These are phyloP conservation scores for Neodiprion fabricii DNA, from an alignment of 1,140 invertebrate species.

Conservation along the genomic window DNA sequence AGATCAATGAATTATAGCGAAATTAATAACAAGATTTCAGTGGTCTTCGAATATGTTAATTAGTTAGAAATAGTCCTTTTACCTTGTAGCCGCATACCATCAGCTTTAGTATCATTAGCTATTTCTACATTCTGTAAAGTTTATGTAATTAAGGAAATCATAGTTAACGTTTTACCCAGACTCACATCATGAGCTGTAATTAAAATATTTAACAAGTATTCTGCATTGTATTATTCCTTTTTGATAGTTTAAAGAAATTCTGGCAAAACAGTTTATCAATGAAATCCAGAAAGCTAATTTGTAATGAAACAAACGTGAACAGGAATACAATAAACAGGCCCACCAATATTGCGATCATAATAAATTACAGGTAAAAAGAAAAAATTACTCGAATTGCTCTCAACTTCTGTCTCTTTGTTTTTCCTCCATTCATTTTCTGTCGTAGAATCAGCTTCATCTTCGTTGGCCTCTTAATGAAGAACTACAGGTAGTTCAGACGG, in stretches of 20 bases:
- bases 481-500: slow-evolving; percentile 25
- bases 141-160: slow-evolving; percentile 75
- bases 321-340: background rate
- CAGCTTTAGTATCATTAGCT: slow-evolving; percentile 33
- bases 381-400: background rate
- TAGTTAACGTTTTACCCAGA: slow-evolving; percentile 90
- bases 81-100: slow-evolving; percentile 34
- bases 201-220: slow-evolving; percentile 4
- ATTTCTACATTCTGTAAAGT: slow-evolving; percentile 59
- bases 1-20: background rate
- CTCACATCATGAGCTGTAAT: slow-evolving; percentile 92
- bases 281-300: too few species aligned
- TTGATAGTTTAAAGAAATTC: too few species aligned
- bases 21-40: background rate
- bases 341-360: background rate
- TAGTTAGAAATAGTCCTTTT: slow-evolving; percentile 50
- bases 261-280: too few species aligned
- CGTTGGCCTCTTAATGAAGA: slow-evolving; percentile 28
- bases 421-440: too few species aligned
- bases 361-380: too few species aligned
- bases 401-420: slow-evolving; percentile 28
- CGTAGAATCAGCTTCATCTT: too few species aligned
- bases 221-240: too few species aligned
- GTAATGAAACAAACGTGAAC: background rate
- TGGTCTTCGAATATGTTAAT: slow-evolving; percentile 5